A percentile compares a stretch with the other conserved stretches of the same genome.
These are phyloP conservation scores for Porites rus DNA, from an alignment of 92 coral and sea anemone genomes.

Conservation along the genomic window DNA sequence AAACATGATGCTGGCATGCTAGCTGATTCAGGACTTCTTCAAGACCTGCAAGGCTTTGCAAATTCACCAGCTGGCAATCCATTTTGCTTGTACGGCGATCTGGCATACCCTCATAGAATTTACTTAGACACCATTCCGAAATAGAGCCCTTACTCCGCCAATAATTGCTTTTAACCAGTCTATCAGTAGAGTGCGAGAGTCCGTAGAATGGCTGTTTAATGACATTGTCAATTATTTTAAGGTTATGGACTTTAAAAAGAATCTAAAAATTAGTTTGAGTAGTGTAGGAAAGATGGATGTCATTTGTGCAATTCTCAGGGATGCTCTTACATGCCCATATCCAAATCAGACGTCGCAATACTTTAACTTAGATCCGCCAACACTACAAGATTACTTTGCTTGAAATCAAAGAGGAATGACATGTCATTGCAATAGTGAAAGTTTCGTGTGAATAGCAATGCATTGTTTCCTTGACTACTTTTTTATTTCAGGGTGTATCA, in stretches of 20 bases:
- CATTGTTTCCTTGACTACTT: not conserved
- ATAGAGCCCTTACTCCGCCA: constrained; percentile 3
- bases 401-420: no score
- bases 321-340: no score
- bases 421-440: no score
- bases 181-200: not conserved
- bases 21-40: no score
- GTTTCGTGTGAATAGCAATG: not conserved
- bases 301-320: no score
- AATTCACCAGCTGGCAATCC: constrained; percentile 11
- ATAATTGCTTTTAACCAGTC: constrained; percentile 2
- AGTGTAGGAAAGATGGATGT: not conserved
- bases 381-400: no score
- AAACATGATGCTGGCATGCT: no score
- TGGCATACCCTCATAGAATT: not conserved
- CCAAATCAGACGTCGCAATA: no score
- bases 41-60: not conserved
- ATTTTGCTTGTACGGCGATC: not conserved
- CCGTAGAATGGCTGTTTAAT: not conserved
- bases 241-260: no score
- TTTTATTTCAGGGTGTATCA: not conserved
- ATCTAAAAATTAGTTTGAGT: no score
- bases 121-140: constrained; percentile 5
- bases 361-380: no score
- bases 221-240: no score